These are phyloP conservation scores for Serripes groenlandicus DNA, from an alignment of 2,888 invertebrate genomes.

Conservation along the genomic window DNA sequence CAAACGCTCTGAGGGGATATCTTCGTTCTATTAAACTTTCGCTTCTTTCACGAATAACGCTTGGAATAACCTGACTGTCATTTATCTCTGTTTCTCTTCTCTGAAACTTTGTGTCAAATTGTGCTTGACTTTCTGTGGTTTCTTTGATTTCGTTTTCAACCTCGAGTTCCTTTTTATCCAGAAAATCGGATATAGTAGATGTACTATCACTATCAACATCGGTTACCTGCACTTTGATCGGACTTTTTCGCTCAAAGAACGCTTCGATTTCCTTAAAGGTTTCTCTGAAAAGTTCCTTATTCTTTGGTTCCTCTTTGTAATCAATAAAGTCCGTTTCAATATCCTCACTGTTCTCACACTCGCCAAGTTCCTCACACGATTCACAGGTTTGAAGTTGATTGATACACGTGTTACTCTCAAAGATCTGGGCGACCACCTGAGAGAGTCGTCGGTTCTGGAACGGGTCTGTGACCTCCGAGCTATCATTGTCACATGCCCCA, in stretches of 20 bases:
- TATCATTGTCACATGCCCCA: neutral
- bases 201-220: neutral
- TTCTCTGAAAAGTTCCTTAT: slow-evolving; percentile 57
- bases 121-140: neutral
- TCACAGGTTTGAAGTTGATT: slow-evolving; percentile 24
- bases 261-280: slow-evolving; percentile 42
- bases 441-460: slow-evolving; percentile 55
- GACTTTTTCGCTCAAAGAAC: slow-evolving; percentile 13
- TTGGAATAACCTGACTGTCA: too few species aligned
- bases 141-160: neutral
- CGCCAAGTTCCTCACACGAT: slow-evolving; percentile 14
- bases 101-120: neutral
- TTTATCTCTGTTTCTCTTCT: slow-evolving; percentile 8
- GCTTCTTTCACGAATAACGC: neutral
- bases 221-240: slow-evolving; percentile 6
- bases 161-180: neutral
- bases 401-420: slow-evolving; percentile 44
- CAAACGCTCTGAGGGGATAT: neutral
- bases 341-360: neutral
- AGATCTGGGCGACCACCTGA: slow-evolving; percentile 59
- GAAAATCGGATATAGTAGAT: neutral
- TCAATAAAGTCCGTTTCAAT: slow-evolving; percentile 60
- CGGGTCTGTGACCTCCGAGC: slow-evolving; percentile 34
- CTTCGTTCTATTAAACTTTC: neutral
- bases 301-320: slow-evolving; percentile 64